These are phyloP conservation scores for Acromyrmex charruanus DNA, from an alignment of 1,140 invertebrate genomes.

Conservation along the genomic window DNA sequence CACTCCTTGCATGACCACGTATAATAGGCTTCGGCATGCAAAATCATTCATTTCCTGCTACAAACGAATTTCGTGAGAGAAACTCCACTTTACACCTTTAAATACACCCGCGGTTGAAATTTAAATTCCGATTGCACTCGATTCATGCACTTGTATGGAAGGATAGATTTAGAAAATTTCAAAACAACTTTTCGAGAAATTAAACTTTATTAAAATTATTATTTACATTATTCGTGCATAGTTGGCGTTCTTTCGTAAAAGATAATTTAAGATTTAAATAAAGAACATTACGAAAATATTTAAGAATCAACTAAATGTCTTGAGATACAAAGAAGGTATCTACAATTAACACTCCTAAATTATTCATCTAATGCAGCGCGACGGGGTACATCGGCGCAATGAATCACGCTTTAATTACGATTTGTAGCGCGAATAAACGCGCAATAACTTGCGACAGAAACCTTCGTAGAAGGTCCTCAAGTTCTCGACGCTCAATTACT, in stretches of 20 bases:
- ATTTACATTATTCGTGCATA: neutral
- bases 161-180: neutral
- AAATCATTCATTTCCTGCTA: constrained; percentile 47
- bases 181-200: neutral
- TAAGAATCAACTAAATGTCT: neutral
- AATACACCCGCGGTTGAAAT: constrained; percentile 24
- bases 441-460: constrained; percentile 39
- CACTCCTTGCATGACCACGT: neutral
- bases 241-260: neutral
- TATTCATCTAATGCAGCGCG: constrained; percentile 21
- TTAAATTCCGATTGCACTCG: constrained; percentile 18
- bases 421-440: constrained; percentile 38
- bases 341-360: constrained; percentile 39
- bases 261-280: neutral
- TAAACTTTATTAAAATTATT: neutral
- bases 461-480: constrained; percentile 44
- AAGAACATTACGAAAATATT: neutral
- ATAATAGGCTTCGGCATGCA: neutral
- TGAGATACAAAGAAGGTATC: neutral
- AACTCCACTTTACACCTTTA: constrained; percentile 39
- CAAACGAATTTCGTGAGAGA: constrained; percentile 40
- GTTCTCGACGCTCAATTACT: constrained; percentile 56
- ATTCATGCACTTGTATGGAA: neutral
- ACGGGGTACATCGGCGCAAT: constrained; percentile 17
- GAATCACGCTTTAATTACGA: constrained; percentile 53